Evolutionary conservation across 1,140 invertebrate species (phyloP), one percentile per base, ranked within the genome.

Genomic region (Linepithema humile): DNA sequence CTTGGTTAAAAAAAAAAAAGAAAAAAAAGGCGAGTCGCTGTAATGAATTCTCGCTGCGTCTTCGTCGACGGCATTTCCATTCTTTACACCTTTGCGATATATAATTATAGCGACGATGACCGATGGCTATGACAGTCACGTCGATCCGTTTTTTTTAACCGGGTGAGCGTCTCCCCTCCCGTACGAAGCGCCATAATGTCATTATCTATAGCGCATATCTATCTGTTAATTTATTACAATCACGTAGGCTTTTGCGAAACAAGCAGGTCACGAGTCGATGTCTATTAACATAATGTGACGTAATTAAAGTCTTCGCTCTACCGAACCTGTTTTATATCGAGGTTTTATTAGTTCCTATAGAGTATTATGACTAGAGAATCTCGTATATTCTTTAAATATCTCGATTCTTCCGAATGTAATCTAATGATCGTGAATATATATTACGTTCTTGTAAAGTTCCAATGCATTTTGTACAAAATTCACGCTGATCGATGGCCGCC

Each of bases 341-440:
- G 60, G 62, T 86, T 85, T 82, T 64, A 43, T 82, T 85, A 86
- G 85, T 86, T 86, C 85, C 85, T 86, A 86, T 60, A 85, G 69
- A 65, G 48, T 65, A 78, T 86, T 86, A 75, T 23, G 69, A 60
- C 40, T 69, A 55, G n/a, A 50, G 73, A 75, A 48, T 64, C 40
- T 64, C 73, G 57, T 64, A 40, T 26, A 20, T 17, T n/a, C 35
- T 10, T 7, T 26, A 73, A 77, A 50, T 72, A 29, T 77, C 23
- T 10, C 12, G 55, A 38, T 57, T 57, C 12, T 70, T 23, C 23
- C 26, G 26, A 74, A 59, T 29, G 74, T n/a, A 62, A 17, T 6
- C 12, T 43, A 12, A 40, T 38, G 20, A 59, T 35, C 15, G 50
- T 12, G 26, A 32, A n/a, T 45, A 15, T 12, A 20, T 20, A 9